Base-by-base conservation (phyloP, 2,113 vertebrate species). In the Oxygymnocypris stewartii region DNA sequence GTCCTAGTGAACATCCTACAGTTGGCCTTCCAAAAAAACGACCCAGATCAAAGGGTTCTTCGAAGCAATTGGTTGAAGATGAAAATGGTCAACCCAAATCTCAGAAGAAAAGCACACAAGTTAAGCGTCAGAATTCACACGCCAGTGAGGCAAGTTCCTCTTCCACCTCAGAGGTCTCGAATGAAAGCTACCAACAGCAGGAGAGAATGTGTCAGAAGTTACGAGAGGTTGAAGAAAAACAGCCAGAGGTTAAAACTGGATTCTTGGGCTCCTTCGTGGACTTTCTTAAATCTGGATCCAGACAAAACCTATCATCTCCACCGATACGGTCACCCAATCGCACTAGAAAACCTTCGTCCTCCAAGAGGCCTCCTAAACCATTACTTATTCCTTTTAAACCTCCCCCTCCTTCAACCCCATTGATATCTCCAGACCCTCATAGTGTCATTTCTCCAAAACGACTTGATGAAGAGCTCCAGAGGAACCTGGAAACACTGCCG, bases 241-340 rank as follows among this genome's bases (percentile, higher is more conserved):
- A 99, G 73, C 98, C 98, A 79, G 98, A 99, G 91, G 97, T 99
- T 86, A 99, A 97, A 95, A 98, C 96, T 47, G 98, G 98, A 85
- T 99, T 99, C 91, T 97, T 99, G 8, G 98, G 96, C 69, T 99
- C 98, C 88, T 99, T 99, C 93, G 95, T 99, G 88, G 98, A 99
- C 94, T 99, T 99, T 90, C 94, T 99, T 5, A 99, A 99, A 90
- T 98, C 97, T 84, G 98, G 97, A 67, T 97, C 98, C 84, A 98
- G 97, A 91, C 98, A 98, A 63, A 97, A 97, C 74, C 97, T 97
- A 93, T 97, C 97, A 12, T 95, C 96, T 74, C 97, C 96, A 89
- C 95, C 97, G 8, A 93, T 97, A 3, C 94, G 98, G 69, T 95
- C 96, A 82, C 94, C 96, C 51, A 98, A 94, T 88, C 96, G 97